A percentile compares a stretch with the other conserved stretches of the same genome.
These are phyloP conservation scores for Hippocampus kuda DNA, from an alignment of 2,797 vertebrate species.

Conservation along the genomic window DNA sequence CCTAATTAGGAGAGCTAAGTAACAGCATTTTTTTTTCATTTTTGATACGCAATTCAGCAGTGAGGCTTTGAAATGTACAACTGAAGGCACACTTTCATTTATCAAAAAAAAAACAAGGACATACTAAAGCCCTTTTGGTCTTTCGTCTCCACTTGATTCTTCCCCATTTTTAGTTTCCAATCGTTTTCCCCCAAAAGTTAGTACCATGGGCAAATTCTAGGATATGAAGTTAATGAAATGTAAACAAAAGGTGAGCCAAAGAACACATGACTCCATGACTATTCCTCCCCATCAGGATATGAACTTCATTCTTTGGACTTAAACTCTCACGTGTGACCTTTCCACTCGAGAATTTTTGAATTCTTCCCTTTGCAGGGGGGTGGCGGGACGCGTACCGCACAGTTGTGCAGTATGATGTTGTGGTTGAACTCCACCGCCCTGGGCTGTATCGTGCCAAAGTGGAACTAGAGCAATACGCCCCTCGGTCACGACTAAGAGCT, in stretches of 20 bases:
- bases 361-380: conserved; percentile 30
- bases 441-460: conserved; percentile 33
- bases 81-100: not conserved
- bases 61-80: not conserved
- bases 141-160: conserved; percentile 5
- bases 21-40: not conserved
- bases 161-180: conserved; percentile 1
- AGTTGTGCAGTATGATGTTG: not conserved
- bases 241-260: conserved; percentile 60
- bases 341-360: conserved; percentile 17
- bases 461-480: conserved; percentile 28
- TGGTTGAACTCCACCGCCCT: conserved; percentile 4
- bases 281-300: conserved; percentile 58
- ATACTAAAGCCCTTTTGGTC: conserved; percentile 6
- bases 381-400: too few species aligned
- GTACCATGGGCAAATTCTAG: conserved; percentile 31
- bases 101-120: not conserved
- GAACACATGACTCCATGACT: conserved; percentile 43
- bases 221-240: conserved; percentile 64
- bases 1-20: not conserved
- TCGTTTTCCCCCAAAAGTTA: conserved; percentile 13
- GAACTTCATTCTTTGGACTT: conserved; percentile 59
- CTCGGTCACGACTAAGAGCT: conserved; percentile 33
- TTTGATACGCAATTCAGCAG: not conserved
- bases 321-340: conserved; percentile 29